A percentile compares a stretch with the other conserved stretches of the same genome.
Conservation (phyloP, 2,113 vertebrate species). For the Piprites chloris region DNA sequence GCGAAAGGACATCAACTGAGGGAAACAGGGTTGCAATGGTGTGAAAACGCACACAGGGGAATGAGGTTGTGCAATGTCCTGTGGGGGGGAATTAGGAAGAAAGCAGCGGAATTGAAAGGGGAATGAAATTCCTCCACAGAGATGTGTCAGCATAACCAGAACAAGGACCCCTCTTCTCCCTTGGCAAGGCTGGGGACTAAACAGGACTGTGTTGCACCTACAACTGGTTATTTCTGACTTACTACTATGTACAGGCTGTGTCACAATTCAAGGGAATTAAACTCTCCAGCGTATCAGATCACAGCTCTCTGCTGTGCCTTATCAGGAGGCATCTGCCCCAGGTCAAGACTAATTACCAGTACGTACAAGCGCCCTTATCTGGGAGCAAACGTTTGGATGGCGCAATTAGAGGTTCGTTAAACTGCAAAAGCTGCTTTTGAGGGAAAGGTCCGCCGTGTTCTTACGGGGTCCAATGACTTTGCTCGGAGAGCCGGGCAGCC, state of each 20-base stretch:
- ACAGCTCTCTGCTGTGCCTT: background rate
- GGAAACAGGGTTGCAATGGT: background rate
- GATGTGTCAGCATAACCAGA: background rate
- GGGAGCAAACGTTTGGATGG: slow-evolving; percentile 3
- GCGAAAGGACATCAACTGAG: background rate
- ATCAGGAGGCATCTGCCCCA: slow-evolving; percentile 44
- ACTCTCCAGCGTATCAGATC: background rate
- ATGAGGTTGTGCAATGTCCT: background rate
- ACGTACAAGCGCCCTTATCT: slow-evolving; percentile 25
- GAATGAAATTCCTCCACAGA: background rate
- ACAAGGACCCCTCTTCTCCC: background rate
- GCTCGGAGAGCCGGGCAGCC: background rate
- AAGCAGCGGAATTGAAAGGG: background rate
- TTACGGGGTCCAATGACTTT: background rate
- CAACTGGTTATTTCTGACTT: background rate
- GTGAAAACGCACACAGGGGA: background rate
- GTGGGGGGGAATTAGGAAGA: background rate
- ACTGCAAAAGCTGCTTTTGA: background rate
- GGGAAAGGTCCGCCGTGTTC: background rate
- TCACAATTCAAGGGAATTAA: background rate
- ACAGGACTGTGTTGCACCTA: accelerated
- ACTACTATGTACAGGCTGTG: background rate
- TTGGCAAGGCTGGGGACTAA: accelerated
- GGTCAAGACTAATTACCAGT: slow-evolving; percentile 28
- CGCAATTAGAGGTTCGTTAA: background rate